These are phyloP conservation scores for Acanthosepion pharaonis DNA, from an alignment of 2,888 invertebrate genomes.

Conservation along the genomic window DNA sequence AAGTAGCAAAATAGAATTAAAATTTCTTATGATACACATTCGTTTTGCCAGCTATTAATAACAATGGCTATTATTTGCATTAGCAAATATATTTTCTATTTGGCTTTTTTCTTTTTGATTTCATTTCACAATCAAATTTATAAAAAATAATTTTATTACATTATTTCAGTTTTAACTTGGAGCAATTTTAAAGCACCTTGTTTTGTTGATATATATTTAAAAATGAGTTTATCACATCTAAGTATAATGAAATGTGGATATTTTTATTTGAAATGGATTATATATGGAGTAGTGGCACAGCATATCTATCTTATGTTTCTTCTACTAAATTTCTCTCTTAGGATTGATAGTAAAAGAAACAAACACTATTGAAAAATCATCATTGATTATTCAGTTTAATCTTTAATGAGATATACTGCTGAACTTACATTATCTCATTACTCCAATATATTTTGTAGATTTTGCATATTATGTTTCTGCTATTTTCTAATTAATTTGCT, in stretches of 20 bases:
- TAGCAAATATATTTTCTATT: not conserved
- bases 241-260: not conserved
- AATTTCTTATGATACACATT: not conserved
- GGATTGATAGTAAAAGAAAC: not conserved
- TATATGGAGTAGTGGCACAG: not conserved
- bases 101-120: not conserved
- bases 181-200: not conserved
- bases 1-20: not conserved
- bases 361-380: constrained; percentile 17
- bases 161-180: not conserved
- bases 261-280: not conserved
- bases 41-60: not conserved
- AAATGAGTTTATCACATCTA: not conserved
- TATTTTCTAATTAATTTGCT: constrained; percentile 33
- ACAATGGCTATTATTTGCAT: no score
- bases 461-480: not conserved
- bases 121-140: not conserved
- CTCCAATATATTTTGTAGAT: not conserved
- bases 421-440: constrained; percentile 22
- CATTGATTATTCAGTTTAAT: not conserved
- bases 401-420: not conserved
- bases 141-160: not conserved
- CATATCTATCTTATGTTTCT: constrained; percentile 8
- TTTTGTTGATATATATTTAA: not conserved
- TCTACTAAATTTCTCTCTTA: not conserved